These are phyloP conservation scores for Genyomyrus donnyi DNA, from an alignment of 2,113 vertebrate genomes.

Conservation along the genomic window DNA sequence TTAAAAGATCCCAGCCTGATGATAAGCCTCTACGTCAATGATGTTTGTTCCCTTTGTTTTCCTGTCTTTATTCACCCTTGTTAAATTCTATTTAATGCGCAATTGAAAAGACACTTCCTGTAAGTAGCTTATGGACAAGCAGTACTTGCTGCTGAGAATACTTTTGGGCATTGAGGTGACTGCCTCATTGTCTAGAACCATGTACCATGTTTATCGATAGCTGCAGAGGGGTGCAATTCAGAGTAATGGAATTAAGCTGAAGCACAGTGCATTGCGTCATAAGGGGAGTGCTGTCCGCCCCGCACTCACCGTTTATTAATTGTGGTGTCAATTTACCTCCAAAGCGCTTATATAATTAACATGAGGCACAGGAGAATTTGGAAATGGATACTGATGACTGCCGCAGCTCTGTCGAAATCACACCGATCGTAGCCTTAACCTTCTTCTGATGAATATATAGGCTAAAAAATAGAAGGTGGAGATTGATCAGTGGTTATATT, in stretches of 20 bases:
- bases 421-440: not conserved
- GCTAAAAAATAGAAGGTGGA: not conserved
- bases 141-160: not conserved
- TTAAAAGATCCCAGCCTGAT: not conserved
- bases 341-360: not conserved
- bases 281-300: not conserved
- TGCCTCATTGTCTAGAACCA: not conserved
- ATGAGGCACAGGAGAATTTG: not conserved
- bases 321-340: constrained; percentile 8
- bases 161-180: not conserved
- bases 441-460: not conserved
- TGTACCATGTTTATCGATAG: not conserved
- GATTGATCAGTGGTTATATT: not conserved
- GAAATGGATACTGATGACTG: constrained; percentile 7
- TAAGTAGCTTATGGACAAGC: not conserved
- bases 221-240: not conserved
- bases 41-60: not conserved
- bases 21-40: not conserved
- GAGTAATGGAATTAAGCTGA: constrained; percentile 6
- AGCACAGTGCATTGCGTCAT: not conserved
- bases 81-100: not conserved
- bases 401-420: not conserved
- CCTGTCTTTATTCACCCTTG: not conserved
- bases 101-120: not conserved
- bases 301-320: constrained; percentile 3